phyloP scores from a whole-genome alignment of 2,797 vertebrate genomes.

The Echeneis naucrates region DNA sequence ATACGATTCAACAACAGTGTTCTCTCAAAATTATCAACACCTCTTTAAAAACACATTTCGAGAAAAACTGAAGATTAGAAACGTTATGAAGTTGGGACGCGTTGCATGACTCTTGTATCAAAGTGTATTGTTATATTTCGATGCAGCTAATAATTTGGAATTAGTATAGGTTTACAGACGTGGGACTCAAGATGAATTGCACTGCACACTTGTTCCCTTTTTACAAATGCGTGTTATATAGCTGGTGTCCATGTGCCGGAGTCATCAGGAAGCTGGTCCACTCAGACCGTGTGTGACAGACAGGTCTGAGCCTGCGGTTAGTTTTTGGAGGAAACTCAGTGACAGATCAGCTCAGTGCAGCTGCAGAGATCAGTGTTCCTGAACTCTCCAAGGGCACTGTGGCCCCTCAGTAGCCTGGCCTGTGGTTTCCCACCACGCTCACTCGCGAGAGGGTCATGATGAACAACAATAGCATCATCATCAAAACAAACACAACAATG shows the following conservation, averaged over 20 bases:
- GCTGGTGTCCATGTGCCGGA: neutral
- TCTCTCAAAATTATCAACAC: neutral
- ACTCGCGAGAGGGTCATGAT: slow-evolving; percentile 6
- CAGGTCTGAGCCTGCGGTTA: slow-evolving; percentile 67
- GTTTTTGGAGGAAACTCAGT: slow-evolving; percentile 79
- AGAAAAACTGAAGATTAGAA: neutral
- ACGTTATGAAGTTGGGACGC: neutral
- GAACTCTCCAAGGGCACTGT: slow-evolving; percentile 34
- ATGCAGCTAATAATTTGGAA: neutral
- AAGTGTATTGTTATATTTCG: neutral
- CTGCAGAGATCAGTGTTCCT: slow-evolving; percentile 59
- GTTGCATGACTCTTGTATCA: neutral
- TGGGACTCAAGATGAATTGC: slow-evolving; percentile 25
- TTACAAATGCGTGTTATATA: slow-evolving; percentile 6
- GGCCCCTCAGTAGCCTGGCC: slow-evolving; percentile 32
- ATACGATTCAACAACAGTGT: neutral
- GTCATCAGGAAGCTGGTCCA: slow-evolving; percentile 68
- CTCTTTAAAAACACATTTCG: neutral
- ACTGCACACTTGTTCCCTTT: slow-evolving; percentile 4
- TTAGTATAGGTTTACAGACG: neutral
- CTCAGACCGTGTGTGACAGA: slow-evolving; percentile 72
- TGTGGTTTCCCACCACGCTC: slow-evolving; percentile 33
- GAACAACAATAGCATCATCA: slow-evolving; percentile 5
- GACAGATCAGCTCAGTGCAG: slow-evolving; percentile 85
- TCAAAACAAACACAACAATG: slow-evolving; percentile 5